phyloP scores from a whole-genome alignment of 2,888 invertebrate genomes.

The Hipparchia semele region DNA sequence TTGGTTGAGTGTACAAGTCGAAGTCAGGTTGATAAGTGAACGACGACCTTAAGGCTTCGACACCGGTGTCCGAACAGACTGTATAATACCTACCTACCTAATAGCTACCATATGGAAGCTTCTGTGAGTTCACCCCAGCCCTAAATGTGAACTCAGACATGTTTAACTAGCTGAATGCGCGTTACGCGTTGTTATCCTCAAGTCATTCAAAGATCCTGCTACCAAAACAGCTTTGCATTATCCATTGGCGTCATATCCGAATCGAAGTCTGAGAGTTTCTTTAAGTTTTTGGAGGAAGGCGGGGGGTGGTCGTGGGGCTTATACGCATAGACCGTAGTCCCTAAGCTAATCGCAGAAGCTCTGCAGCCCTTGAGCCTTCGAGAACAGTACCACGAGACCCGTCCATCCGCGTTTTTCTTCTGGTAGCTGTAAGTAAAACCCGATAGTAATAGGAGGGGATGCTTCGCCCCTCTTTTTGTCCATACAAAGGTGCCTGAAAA shows the following conservation, averaged over 20 bases:
- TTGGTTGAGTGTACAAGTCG: too few species aligned
- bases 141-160: too few species aligned
- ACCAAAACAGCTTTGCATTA: slow-evolving; percentile 28
- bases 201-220: background rate
- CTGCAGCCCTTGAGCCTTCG: slow-evolving; percentile 71
- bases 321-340: slow-evolving; percentile 53
- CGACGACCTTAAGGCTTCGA: too few species aligned
- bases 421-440: slow-evolving; percentile 76
- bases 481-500: slow-evolving; percentile 66
- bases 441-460: slow-evolving; percentile 65
- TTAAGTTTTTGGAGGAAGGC: slow-evolving; percentile 52
- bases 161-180: too few species aligned
- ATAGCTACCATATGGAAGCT: too few species aligned
- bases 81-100: too few species aligned
- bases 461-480: slow-evolving; percentile 74
- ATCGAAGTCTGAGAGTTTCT: slow-evolving; percentile 44
- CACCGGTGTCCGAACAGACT: too few species aligned
- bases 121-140: too few species aligned
- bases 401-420: slow-evolving; percentile 71
- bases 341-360: slow-evolving; percentile 69
- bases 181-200: background rate
- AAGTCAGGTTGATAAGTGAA: too few species aligned
- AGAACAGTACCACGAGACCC: slow-evolving; percentile 77
- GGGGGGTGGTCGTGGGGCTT: slow-evolving; percentile 70
- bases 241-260: slow-evolving; percentile 24